Percentiles rank a stretch among this genome's conserved stretches.
Conservation (phyloP, 92 coral and sea anemone genomes). For the Actinernus sp. region DNA sequence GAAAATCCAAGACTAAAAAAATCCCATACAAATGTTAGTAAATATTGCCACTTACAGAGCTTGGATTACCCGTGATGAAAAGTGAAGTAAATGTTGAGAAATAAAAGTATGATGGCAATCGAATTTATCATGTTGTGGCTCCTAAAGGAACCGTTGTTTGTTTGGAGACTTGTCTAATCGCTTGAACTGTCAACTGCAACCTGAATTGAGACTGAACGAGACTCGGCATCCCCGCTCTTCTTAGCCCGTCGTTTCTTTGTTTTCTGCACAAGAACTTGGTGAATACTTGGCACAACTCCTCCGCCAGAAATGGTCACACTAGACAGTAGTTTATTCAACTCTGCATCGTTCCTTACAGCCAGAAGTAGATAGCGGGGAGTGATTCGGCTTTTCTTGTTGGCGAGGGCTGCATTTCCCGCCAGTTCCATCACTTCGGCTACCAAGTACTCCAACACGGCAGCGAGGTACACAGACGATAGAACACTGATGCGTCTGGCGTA, state of each 20-base stretch:
- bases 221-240: slow-evolving; percentile 46
- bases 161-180: not conserved
- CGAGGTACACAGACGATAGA: slow-evolving; percentile 84
- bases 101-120: too few species aligned
- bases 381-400: slow-evolving; percentile 79
- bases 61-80: too few species aligned
- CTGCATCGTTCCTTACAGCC: slow-evolving; percentile 84
- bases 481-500: slow-evolving; percentile 79
- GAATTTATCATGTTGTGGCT: slow-evolving; percentile 69
- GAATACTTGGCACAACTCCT: slow-evolving; percentile 84
- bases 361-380: slow-evolving; percentile 83
- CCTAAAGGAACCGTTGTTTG: slow-evolving; percentile 72
- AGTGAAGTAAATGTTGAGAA: too few species aligned
- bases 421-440: slow-evolving; percentile 84
- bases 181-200: too few species aligned
- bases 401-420: slow-evolving; percentile 89
- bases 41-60: too few species aligned
- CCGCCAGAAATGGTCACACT: slow-evolving; percentile 87
- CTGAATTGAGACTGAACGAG: too few species aligned
- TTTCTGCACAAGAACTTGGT: slow-evolving; percentile 77
- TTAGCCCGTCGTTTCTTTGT: slow-evolving; percentile 21
- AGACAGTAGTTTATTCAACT: slow-evolving; percentile 74
- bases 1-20: too few species aligned
- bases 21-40: too few species aligned
- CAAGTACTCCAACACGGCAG: slow-evolving; percentile 82